phyloP scores from a whole-genome alignment of 2,888 invertebrate species.

The Mesorhabditis spiculigera region DNA sequence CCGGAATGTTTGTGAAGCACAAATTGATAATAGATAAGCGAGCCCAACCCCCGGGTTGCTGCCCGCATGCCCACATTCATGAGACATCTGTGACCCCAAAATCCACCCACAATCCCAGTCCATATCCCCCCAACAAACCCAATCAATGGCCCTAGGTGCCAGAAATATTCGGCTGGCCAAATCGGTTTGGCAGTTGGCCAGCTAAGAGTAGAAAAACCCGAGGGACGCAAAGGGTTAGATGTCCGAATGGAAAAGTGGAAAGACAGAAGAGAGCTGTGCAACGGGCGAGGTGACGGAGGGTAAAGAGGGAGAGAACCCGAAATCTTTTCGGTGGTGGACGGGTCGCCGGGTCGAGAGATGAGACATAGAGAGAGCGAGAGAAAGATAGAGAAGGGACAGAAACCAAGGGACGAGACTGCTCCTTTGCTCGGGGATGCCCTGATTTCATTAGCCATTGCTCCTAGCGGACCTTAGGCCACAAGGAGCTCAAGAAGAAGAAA shows the following conservation, averaged over 20 bases:
- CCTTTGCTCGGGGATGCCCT: background rate
- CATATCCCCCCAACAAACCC: no score
- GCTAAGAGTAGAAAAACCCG: conserved; percentile 8
- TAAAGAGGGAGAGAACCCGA: conserved; percentile 21
- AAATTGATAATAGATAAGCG: no score
- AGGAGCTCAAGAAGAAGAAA: background rate
- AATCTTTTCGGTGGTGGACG: conserved; percentile 9
- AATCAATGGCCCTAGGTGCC: no score
- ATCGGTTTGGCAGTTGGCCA: background rate
- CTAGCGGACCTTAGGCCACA: background rate
- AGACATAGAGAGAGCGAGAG: conserved; percentile 14
- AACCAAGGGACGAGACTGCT: conserved; percentile 7
- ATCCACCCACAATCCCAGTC: no score
- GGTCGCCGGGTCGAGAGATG: conserved; percentile 11
- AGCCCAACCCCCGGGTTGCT: no score
- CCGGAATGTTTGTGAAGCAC: no score
- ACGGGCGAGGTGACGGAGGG: conserved; percentile 3
- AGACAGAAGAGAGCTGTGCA: background rate
- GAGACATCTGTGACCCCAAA: no score
- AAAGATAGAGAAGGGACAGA: conserved; percentile 12
- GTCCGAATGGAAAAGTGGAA: conserved; percentile 11
- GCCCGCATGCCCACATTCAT: no score
- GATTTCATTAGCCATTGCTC: conserved; percentile 1
- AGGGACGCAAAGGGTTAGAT: conserved; percentile 19
- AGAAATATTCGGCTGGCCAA: no score